These are phyloP conservation scores for Chaunax sp. DNA, from an alignment of 2,797 vertebrate species.

Conservation along the genomic window DNA sequence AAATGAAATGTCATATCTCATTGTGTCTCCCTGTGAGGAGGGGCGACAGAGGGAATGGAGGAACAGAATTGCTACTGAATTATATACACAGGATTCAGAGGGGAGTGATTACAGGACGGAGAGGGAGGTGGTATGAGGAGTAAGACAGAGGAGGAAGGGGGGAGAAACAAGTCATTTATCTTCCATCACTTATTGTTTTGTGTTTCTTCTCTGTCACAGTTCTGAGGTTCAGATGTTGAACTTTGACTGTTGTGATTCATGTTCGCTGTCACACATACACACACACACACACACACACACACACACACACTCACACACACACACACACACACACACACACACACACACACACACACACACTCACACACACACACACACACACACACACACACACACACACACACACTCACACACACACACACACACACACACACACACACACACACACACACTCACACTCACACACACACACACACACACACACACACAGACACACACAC, in stretches of 20 bases:
- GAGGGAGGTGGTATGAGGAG: slow-evolving; percentile 35
- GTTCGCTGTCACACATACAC: slow-evolving; percentile 17
- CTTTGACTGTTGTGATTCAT: slow-evolving; percentile 26
- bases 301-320: background rate
- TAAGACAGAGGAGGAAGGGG: background rate
- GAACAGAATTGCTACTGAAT: slow-evolving; percentile 76
- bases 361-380: slow-evolving; percentile 18
- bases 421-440: no score
- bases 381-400: slow-evolving; percentile 37
- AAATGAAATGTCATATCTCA: slow-evolving; percentile 85
- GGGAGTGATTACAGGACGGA: slow-evolving; percentile 76
- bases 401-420: no score
- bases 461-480: no score
- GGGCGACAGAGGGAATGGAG: slow-evolving; percentile 54
- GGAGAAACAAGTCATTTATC: slow-evolving; percentile 44
- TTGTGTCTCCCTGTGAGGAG: slow-evolving; percentile 71
- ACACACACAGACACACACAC: no score
- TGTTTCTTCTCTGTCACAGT: slow-evolving; percentile 39
- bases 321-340: no score
- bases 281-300: background rate
- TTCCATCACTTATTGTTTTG: slow-evolving; percentile 40
- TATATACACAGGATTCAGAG: slow-evolving; percentile 73
- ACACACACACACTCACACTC: no score
- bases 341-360: no score
- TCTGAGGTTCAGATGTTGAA: slow-evolving; percentile 37